phyloP scores from a whole-genome alignment of 2,797 vertebrate genomes.

The Chelonia mydas region DNA sequence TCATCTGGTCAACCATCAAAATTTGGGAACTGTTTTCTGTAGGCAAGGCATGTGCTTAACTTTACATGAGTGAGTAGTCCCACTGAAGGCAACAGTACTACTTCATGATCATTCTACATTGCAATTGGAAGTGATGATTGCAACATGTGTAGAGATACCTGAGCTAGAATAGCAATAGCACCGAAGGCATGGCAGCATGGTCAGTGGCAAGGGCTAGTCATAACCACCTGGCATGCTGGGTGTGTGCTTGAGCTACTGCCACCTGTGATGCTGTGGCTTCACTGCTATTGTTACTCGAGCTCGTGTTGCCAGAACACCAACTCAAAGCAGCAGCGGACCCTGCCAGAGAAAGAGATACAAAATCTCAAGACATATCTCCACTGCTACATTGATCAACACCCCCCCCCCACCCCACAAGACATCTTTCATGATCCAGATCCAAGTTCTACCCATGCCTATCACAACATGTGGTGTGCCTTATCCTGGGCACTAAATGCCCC shows the following conservation, averaged over 20 bases:
- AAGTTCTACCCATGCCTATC: not conserved
- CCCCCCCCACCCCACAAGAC: not conserved
- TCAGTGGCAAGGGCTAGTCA: no score
- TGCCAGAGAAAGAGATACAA: not conserved
- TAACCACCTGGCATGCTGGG: not conserved
- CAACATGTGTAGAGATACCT: no score
- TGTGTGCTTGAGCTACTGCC: not conserved
- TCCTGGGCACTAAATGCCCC: not conserved
- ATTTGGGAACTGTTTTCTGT: not conserved
- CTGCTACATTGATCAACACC: not conserved
- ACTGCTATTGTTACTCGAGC: not conserved
- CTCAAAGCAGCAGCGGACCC: not conserved
- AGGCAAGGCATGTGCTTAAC: not conserved
- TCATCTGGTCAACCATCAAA: fast-evolving
- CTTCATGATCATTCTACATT: not conserved
- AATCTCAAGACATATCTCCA: not conserved
- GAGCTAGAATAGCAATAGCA: no score
- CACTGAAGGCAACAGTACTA: not conserved
- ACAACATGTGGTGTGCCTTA: not conserved
- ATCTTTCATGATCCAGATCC: not conserved
- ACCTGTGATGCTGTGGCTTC: not conserved
- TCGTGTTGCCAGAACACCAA: not conserved
- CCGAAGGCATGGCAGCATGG: no score
- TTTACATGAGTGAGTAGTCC: not conserved
- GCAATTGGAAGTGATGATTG: not conserved